Percentiles rank a stretch among this genome's conserved stretches.
phyloP scores from a whole-genome alignment of 2,113 vertebrate genomes.

The Naja naja region DNA sequence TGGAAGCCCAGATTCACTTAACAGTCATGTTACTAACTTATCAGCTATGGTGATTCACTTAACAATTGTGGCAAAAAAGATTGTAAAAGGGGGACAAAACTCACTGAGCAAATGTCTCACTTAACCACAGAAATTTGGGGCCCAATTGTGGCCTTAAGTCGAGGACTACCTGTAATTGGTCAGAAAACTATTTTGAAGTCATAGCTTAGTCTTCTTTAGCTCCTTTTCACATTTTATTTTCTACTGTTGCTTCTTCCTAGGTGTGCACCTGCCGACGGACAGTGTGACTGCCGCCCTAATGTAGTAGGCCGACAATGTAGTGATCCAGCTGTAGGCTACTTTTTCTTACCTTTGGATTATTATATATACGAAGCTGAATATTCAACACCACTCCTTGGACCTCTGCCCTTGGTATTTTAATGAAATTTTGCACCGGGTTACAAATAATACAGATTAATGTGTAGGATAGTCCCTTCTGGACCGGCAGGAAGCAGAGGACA shows the following conservation, averaged over 20 bases:
- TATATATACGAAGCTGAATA: conserved; percentile 87
- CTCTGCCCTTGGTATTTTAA: conserved; percentile 68
- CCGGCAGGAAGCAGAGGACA: rapidly evolving
- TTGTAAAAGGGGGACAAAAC: too few relatives aligned
- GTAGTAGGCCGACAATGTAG: conserved; percentile 74
- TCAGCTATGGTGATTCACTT: too few relatives aligned
- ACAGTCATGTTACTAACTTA: too few relatives aligned
- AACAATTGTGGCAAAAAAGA: too few relatives aligned
- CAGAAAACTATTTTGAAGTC: background rate
- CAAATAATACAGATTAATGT: rapidly evolving
- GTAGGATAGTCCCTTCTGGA: background rate
- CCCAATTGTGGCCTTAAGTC: too few relatives aligned
- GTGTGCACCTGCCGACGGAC: conserved; percentile 73
- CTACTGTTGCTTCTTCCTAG: conserved; percentile 44
- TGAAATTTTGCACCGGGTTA: background rate
- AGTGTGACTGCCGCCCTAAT: conserved; percentile 81
- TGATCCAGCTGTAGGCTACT: conserved; percentile 76
- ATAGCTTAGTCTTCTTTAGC: background rate
- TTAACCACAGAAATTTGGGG: too few relatives aligned
- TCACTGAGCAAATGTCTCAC: too few relatives aligned
- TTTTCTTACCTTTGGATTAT: conserved; percentile 81
- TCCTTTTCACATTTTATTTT: background rate
- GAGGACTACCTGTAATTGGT: background rate
- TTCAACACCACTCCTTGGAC: conserved; percentile 62
- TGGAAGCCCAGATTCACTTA: too few relatives aligned